Evolutionary conservation across 2,888 invertebrate species (phyloP).

Genomic region (Lasioglossum lativentre): DNA sequence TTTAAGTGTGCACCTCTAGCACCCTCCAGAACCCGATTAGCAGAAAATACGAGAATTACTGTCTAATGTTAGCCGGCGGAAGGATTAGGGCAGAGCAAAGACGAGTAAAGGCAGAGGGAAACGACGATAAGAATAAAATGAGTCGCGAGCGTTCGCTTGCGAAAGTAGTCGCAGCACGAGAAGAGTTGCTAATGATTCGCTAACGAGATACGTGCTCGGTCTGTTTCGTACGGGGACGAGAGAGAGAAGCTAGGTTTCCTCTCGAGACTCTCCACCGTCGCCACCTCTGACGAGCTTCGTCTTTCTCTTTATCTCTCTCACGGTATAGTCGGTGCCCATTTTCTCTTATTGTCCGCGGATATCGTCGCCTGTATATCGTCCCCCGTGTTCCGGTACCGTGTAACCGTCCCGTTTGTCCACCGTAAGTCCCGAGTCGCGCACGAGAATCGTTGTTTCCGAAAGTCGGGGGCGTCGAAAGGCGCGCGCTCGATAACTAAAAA

Average conservation of each 20-base stretch:
- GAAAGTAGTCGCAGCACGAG: constrained; percentile 61
- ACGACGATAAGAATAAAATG: constrained; percentile 29
- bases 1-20: no score
- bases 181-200: constrained; percentile 80
- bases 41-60: background rate
- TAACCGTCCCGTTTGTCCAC: constrained; percentile 3
- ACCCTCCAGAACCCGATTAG: background rate
- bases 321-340: background rate
- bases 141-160: constrained; percentile 49
- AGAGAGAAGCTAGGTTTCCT: constrained; percentile 56
- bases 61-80: background rate
- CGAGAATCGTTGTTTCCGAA: background rate
- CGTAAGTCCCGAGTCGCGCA: background rate
- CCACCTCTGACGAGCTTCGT: constrained; percentile 28
- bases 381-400: background rate
- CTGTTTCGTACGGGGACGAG: constrained; percentile 63
- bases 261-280: constrained; percentile 51
- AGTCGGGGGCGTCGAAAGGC: background rate
- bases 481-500: constrained; percentile 14
- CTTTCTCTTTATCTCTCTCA: constrained; percentile 16
- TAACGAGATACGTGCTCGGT: constrained; percentile 80
- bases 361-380: background rate
- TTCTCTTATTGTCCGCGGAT: background rate
- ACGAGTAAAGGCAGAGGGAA: constrained; percentile 22
- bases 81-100: background rate